These are phyloP conservation scores for Haliclona indistincta DNA, from an alignment of 37 sponge, comb jelly and placozoan genomes.

Conservation along the genomic window DNA sequence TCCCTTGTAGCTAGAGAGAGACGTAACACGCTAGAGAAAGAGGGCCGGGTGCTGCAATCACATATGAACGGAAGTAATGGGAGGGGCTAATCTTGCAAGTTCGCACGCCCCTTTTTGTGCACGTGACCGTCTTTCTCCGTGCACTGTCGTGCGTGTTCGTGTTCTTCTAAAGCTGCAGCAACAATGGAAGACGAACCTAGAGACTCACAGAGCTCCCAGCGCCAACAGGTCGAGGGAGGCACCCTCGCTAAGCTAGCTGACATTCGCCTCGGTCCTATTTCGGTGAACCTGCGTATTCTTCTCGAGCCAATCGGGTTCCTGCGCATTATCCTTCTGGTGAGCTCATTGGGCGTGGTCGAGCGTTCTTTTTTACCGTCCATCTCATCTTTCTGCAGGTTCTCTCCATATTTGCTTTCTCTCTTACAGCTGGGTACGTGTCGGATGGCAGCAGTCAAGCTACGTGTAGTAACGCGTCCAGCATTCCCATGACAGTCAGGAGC, in stretches of 20 bases:
- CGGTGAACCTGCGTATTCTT: slow-evolving; percentile 47
- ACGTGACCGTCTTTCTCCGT: too few relatives aligned
- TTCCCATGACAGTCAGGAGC: slow-evolving; percentile 15
- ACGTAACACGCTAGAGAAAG: too few relatives aligned
- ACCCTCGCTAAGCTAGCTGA: slow-evolving; percentile 13
- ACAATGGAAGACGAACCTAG: too few relatives aligned
- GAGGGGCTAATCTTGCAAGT: too few relatives aligned
- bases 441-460: background rate
- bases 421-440: slow-evolving; percentile 68
- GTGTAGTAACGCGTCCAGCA: background rate
- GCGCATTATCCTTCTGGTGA: slow-evolving; percentile 60
- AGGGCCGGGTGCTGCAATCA: too few relatives aligned
- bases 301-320: slow-evolving; percentile 76
- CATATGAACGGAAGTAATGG: too few relatives aligned
- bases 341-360: background rate
- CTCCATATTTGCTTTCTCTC: slow-evolving; percentile 62
- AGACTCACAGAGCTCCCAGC: too few relatives aligned
- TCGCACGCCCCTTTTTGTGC: too few relatives aligned
- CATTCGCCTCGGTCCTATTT: slow-evolving; percentile 23
- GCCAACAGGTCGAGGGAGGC: too few relatives aligned
- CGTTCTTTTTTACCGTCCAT: slow-evolving; percentile 7
- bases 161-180: too few relatives aligned
- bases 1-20: too few relatives aligned
- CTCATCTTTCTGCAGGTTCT: slow-evolving; percentile 40
- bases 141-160: too few relatives aligned